Conservation (phyloP, 2,113 vertebrate genomes). For the Periophthalmus modestus region DNA sequence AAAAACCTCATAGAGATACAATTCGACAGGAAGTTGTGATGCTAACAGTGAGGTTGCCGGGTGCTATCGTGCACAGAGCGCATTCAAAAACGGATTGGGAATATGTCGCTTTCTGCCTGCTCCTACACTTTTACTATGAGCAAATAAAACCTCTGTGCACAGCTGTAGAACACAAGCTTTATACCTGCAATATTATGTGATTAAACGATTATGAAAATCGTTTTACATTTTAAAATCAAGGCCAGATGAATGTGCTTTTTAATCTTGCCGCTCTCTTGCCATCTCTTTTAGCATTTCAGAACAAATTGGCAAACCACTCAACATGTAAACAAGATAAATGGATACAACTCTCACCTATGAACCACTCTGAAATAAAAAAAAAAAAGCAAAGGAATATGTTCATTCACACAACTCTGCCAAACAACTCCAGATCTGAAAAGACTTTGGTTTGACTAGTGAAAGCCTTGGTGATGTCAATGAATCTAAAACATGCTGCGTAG, state of each 20-base stretch:
- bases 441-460: background rate
- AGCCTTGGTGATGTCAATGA: constrained; percentile 11
- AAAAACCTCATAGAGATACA: no score
- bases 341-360: background rate
- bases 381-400: constrained; percentile 15
- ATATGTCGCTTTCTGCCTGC: no score
- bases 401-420: background rate
- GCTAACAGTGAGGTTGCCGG: no score
- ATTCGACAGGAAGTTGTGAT: no score
- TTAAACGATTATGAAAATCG: no score
- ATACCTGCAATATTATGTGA: no score
- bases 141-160: no score
- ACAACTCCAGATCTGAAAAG: background rate
- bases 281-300: background rate
- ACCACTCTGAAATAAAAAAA: background rate
- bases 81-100: no score
- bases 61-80: no score
- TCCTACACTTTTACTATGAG: no score
- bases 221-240: background rate
- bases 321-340: background rate
- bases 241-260: background rate
- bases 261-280: background rate
- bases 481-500: background rate
- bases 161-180: no score
- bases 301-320: background rate